Evolutionary conservation across 2,113 vertebrate genomes (phyloP).

Genomic region (Apus apus): DNA sequence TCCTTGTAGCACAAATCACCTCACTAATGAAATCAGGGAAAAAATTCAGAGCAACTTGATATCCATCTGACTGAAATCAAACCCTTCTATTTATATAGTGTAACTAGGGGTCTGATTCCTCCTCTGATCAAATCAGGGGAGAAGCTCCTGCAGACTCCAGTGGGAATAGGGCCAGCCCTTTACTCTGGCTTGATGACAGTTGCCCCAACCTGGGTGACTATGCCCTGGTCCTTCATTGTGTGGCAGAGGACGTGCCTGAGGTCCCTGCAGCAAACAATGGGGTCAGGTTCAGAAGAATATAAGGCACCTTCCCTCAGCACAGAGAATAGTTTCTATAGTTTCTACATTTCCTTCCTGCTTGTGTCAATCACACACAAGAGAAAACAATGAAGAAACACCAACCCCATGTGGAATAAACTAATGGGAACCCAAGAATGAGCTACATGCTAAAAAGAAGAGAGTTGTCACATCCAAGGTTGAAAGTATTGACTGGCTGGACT

Average conservation of each 20-base stretch:
- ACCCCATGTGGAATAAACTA: neutral
- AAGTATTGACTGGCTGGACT: neutral
- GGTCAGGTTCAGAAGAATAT: slow-evolving; percentile 14
- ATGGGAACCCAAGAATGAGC: neutral
- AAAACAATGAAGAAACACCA: slow-evolving; percentile 55
- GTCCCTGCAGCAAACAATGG: neutral
- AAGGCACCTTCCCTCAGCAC: slow-evolving; percentile 17
- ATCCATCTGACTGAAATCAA: slow-evolving; percentile 36
- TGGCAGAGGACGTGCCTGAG: neutral
- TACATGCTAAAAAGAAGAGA: neutral
- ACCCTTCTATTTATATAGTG: neutral
- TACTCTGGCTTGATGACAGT: neutral
- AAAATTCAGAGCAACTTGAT: slow-evolving; percentile 24
- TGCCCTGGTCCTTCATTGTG: neutral
- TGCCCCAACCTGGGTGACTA: neutral
- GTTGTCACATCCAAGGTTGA: neutral
- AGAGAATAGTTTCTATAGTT: slow-evolving; percentile 42
- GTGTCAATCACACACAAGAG: neutral
- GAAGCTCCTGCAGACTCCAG: neutral
- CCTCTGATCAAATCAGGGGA: neutral
- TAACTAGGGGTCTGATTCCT: neutral
- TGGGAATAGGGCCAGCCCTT: neutral
- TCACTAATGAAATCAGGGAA: slow-evolving; percentile 38
- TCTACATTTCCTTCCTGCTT: slow-evolving; percentile 59
- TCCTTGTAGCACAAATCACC: slow-evolving; percentile 36